Base-by-base conservation (phyloP, 1,140 invertebrate species). In the Rhyzopertha dominica region DNA sequence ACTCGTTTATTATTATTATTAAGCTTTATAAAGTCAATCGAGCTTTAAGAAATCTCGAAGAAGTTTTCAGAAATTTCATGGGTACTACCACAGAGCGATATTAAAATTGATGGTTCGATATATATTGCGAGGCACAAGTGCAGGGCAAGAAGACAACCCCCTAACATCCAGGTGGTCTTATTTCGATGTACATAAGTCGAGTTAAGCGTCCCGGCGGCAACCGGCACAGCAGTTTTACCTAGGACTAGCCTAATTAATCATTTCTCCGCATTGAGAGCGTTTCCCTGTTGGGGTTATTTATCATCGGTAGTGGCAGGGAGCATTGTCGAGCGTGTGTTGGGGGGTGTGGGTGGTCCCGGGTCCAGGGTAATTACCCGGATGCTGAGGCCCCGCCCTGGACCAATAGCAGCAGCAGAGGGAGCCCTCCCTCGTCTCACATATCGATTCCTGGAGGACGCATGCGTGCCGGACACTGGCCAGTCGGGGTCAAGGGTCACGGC, bases 291-390 rank as follows among this genome's bases (percentile, higher is more conserved):
- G 37, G 53, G 56, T 58, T 56, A 56, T 58, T 58, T 58, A 59
- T 62, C 59, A 59, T 58, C 49, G 43, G 39, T 34, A 31, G 46
- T 39, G 53, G 40, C 7, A 46, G 49, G 35, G 41, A 46, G 42
- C 40, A 44, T 47, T 47, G 47, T 49, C 20, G 49, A 38, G 42
- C 43, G 42, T 45, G 43, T 50, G 31, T 29, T 37, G 31, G 34
- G 48, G 45, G 35, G 32, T 40, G 38, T 44, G 48, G 50, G 34
- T 32, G 24, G 50, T 52, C 54, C 56, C 52, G 46, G 51, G 54
- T 60, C 62, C 55, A 58, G 56, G 59, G 57, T 65, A 65, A 65
- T 65, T 65, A 65, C 61, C 54, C 53, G 56, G 56, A 58, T 61
- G 56, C 52, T 58, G 49, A 51, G 47, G 57, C 60, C 52, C 53